Evolutionary conservation across 2,888 invertebrate species (phyloP).

Genomic region (Tenodera sinensis): DNA sequence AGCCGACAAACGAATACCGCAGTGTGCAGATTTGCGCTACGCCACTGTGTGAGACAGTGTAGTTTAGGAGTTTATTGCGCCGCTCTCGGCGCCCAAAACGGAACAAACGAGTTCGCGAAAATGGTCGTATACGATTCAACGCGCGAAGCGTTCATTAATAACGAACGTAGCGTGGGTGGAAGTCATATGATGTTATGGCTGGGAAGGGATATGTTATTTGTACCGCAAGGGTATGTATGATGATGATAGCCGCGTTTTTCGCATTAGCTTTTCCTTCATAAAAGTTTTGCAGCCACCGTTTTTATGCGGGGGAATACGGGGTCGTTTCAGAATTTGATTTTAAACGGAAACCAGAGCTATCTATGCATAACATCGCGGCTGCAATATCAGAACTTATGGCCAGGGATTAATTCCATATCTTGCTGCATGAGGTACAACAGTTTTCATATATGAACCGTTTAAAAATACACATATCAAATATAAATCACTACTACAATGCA

Average conservation of each 20-base stretch:
- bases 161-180: background rate
- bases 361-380: too few relatives aligned
- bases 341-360: too few relatives aligned
- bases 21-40: too few relatives aligned
- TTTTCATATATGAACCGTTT: too few relatives aligned
- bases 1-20: too few relatives aligned
- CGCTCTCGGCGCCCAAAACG: background rate
- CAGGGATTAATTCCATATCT: too few relatives aligned
- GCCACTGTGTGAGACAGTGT: background rate
- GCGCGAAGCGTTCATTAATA: background rate
- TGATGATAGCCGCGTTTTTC: background rate
- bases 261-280: background rate
- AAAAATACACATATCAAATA: too few relatives aligned
- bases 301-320: background rate
- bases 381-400: too few relatives aligned
- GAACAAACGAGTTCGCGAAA: background rate
- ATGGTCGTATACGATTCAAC: background rate
- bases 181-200: background rate
- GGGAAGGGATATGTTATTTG: background rate
- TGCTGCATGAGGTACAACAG: too few relatives aligned
- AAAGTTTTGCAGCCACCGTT: background rate
- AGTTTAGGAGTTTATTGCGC: background rate
- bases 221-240: background rate
- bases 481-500: too few relatives aligned
- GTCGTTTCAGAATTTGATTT: too few relatives aligned